Evolutionary conservation across 2,113 vertebrate genomes (phyloP).

Genomic region (Trochalopteron elliotii): DNA sequence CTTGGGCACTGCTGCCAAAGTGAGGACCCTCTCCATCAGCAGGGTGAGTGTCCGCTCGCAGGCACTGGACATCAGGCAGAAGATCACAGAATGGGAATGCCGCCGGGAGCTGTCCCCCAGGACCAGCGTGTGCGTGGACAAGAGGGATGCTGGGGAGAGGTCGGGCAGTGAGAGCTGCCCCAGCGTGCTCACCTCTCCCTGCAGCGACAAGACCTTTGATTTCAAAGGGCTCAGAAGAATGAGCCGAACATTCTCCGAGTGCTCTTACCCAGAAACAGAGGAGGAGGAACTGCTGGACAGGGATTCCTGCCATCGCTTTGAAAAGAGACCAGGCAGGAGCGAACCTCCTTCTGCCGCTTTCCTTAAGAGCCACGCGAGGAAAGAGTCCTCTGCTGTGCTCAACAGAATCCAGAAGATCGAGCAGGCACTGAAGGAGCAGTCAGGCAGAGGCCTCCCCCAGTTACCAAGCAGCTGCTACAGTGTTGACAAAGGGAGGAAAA

Average conservation of each 20-base stretch:
- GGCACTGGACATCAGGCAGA: conserved; percentile 86
- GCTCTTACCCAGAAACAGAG: conserved; percentile 91
- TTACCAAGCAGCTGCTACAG: conserved; percentile 96
- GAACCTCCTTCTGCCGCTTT: conserved; percentile 78
- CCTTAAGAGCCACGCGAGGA: conserved; percentile 81
- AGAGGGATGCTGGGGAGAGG: conserved; percentile 81
- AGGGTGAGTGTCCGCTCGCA: conserved; percentile 76
- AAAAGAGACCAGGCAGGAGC: conserved; percentile 81
- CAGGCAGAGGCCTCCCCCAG: conserved; percentile 85
- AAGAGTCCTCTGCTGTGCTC: conserved; percentile 92
- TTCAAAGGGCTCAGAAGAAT: conserved; percentile 92
- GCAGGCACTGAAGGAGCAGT: conserved; percentile 92
- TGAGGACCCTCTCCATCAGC: conserved; percentile 80
- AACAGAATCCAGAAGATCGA: conserved; percentile 98
- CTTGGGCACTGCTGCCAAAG: conserved; percentile 73
- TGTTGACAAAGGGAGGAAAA: conserved; percentile 84
- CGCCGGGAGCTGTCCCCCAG: conserved; percentile 83
- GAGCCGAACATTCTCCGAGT: conserved; percentile 95
- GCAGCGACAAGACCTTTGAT: conserved; percentile 92
- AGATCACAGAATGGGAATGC: conserved; percentile 98
- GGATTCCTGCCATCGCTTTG: conserved; percentile 82
- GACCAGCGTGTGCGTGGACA: conserved; percentile 86
- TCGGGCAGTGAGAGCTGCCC: conserved; percentile 89
- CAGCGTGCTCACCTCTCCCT: conserved; percentile 88
- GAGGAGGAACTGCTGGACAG: conserved; percentile 89